phyloP scores from a whole-genome alignment of 1,140 invertebrate species.

The Ips nitidus region DNA sequence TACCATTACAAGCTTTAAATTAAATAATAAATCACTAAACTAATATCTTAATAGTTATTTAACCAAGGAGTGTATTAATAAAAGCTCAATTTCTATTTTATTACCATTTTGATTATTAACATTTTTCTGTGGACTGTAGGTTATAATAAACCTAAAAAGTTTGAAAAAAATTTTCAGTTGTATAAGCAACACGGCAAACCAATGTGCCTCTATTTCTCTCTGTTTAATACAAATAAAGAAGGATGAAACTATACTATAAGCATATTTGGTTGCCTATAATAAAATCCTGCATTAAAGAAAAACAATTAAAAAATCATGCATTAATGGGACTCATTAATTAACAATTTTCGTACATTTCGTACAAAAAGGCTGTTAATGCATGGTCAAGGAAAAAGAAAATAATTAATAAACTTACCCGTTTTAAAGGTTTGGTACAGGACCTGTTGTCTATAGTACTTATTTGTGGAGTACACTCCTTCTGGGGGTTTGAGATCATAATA shows the following conservation, averaged over 20 bases:
- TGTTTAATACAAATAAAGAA: neutral
- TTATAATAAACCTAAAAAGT: too few species aligned
- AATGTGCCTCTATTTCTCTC: too few species aligned
- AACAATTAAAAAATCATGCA: neutral
- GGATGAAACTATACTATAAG: neutral
- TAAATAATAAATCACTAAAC: too few species aligned
- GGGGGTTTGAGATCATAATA: slow-evolving; percentile 21
- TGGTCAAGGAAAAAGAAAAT: neutral
- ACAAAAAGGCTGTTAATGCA: neutral
- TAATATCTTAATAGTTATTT: too few species aligned
- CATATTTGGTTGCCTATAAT: neutral
- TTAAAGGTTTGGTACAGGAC: slow-evolving; percentile 32
- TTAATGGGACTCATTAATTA: neutral
- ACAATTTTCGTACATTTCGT: neutral
- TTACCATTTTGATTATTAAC: too few species aligned
- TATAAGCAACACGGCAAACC: too few species aligned
- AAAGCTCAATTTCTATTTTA: too few species aligned
- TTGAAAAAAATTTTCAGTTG: too few species aligned
- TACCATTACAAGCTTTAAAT: too few species aligned
- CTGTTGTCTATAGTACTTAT: slow-evolving; percentile 29
- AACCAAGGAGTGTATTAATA: too few species aligned
- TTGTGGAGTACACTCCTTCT: slow-evolving; percentile 28
- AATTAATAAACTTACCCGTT: slow-evolving; percentile 20
- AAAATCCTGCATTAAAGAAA: neutral
- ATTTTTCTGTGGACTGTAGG: too few species aligned